Conservation (phyloP, 1,140 invertebrate genomes). For the Radopholus similis region DNA sequence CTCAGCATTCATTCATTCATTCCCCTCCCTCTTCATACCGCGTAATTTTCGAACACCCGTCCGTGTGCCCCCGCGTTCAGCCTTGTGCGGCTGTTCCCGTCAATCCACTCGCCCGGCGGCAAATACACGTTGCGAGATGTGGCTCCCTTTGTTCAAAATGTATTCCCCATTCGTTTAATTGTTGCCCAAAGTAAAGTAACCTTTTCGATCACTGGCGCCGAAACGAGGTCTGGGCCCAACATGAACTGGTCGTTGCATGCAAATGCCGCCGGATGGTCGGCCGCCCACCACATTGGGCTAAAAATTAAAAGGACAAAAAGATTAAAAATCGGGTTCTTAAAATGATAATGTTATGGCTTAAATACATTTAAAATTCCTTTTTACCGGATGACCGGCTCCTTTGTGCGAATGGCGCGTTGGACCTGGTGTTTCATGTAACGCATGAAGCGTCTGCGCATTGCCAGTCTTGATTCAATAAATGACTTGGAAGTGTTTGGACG, state of each 20-base stretch:
- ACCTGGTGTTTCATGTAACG: conserved; percentile 66
- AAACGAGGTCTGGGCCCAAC: conserved; percentile 56
- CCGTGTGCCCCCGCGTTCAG: not conserved
- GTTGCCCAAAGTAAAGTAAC: no score
- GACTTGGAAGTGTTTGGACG: no score
- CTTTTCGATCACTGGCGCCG: conserved; percentile 27
- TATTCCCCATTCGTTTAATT: conserved; percentile 58
- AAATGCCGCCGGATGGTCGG: conserved; percentile 25
- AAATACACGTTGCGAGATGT: conserved; percentile 59
- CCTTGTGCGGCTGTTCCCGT: conserved; percentile 19
- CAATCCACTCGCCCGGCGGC: conserved; percentile 33
- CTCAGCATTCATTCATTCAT: not conserved
- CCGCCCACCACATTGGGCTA: conserved; percentile 42
- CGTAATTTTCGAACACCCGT: conserved; percentile 1
- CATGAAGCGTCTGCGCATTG: conserved; percentile 70
- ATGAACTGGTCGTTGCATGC: conserved; percentile 60
- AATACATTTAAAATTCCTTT: no score
- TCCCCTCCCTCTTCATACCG: not conserved
- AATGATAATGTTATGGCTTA: no score
- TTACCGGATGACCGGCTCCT: conserved; percentile 66
- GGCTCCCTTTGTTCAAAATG: conserved; percentile 58
- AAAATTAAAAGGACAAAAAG: conserved; percentile 10
- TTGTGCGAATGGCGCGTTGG: conserved; percentile 70
- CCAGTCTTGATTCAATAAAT: no score
- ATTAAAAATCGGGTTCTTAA: no score